A percentile compares a stretch with the other conserved stretches of the same genome.
phyloP scores from a whole-genome alignment of 1,140 invertebrate species.

The Danaus plexippus region DNA sequence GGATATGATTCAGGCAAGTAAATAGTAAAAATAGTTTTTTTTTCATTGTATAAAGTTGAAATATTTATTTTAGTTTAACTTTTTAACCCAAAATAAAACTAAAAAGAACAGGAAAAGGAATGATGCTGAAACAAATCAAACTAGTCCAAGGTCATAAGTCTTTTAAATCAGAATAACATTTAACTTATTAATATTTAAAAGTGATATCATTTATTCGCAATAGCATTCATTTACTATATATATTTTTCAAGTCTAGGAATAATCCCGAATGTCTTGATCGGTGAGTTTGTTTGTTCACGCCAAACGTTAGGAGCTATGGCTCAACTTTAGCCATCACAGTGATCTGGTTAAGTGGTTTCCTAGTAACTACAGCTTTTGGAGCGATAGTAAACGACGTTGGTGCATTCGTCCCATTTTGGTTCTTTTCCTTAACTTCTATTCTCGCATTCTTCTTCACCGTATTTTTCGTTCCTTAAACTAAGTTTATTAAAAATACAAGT shows the following conservation, averaged over 20 bases:
- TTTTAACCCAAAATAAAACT: too few species aligned
- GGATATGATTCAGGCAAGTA: slow-evolving; percentile 26
- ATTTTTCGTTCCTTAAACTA: too few species aligned
- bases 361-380: slow-evolving; percentile 9
- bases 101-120: too few species aligned
- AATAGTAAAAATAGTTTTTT: not conserved
- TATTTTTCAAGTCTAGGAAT: slow-evolving; percentile 19
- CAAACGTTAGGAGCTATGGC: slow-evolving; percentile 16
- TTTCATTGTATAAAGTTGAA: too few species aligned
- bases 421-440: too few species aligned
- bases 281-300: slow-evolving; percentile 21
- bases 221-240: not conserved
- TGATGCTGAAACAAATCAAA: not conserved
- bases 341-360: slow-evolving; percentile 13
- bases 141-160: not conserved
- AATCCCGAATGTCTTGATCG: slow-evolving; percentile 13
- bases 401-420: too few species aligned
- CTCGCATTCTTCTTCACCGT: too few species aligned
- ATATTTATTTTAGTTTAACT: not conserved
- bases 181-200: too few species aligned
- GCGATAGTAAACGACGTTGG: too few species aligned
- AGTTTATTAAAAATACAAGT: slow-evolving; percentile 2
- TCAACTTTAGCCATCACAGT: slow-evolving; percentile 11
- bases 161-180: not conserved
- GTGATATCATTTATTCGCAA: not conserved